Percentiles rank a stretch among this genome's conserved stretches.
Evolutionary conservation across 2,113 vertebrate species (phyloP).

Genomic region (Seriola rivoliana): DNA sequence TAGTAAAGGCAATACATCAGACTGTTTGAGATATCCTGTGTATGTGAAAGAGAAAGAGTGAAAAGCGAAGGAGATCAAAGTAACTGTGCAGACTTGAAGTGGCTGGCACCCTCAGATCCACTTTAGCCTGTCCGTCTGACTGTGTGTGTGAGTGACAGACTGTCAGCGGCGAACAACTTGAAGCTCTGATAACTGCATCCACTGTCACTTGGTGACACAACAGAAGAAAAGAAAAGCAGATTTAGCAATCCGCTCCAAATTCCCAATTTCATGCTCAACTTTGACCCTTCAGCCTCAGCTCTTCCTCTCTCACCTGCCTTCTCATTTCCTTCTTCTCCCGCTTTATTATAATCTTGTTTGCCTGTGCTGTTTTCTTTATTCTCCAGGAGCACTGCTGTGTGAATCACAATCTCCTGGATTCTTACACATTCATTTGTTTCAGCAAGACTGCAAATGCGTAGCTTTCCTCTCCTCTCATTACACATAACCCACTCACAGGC

Average conservation of each 20-base stretch:
- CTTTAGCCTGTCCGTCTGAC: slow-evolving; percentile 37
- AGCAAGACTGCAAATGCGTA: neutral
- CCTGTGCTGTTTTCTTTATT: neutral
- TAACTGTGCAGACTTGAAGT: slow-evolving; percentile 28
- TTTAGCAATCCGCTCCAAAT: neutral
- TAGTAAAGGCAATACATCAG: slow-evolving; percentile 4
- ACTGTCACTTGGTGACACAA: slow-evolving; percentile 34
- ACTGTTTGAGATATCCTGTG: slow-evolving; percentile 8
- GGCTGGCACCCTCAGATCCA: slow-evolving; percentile 33
- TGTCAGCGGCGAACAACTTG: slow-evolving; percentile 41
- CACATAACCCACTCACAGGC: neutral
- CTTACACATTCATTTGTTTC: slow-evolving; percentile 14
- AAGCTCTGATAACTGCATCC: slow-evolving; percentile 48
- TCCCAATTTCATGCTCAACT: neutral
- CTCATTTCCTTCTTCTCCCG: neutral
- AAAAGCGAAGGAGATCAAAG: slow-evolving; percentile 34
- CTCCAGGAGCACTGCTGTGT: neutral
- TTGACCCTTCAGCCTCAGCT: neutral
- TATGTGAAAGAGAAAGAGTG: neutral
- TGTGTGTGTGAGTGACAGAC: slow-evolving; percentile 50
- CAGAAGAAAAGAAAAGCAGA: neutral
- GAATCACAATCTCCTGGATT: slow-evolving; percentile 8
- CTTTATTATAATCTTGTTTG: neutral
- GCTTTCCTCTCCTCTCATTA: neutral
- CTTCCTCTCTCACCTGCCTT: neutral